Conservation (phyloP, 2,113 vertebrate species). For the Malurus cyaneus region DNA sequence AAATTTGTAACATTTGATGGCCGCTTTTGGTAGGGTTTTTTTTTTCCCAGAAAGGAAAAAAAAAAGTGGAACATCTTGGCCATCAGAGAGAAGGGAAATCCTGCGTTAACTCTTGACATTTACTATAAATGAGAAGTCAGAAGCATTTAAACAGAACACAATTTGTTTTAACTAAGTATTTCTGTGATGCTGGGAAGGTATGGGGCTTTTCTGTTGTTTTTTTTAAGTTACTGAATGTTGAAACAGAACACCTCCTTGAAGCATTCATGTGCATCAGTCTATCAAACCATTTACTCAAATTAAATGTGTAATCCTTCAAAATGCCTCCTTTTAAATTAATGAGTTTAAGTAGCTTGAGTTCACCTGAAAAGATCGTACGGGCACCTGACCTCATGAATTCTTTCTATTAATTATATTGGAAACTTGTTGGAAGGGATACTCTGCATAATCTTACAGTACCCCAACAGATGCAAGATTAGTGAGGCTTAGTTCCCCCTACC, state of each 20-base stretch:
- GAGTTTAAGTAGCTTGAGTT: conserved; percentile 85
- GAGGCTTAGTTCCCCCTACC: conserved; percentile 54
- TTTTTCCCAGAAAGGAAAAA: background rate
- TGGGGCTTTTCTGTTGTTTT: conserved; percentile 56
- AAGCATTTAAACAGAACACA: conserved; percentile 28
- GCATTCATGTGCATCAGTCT: conserved; percentile 85
- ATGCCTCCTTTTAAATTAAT: conserved; percentile 87
- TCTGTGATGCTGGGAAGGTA: background rate
- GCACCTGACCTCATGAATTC: conserved; percentile 79
- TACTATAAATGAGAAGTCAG: conserved; percentile 3
- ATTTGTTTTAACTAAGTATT: conserved; percentile 31
- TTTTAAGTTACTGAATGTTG: conserved; percentile 79
- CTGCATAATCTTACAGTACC: conserved; percentile 63
- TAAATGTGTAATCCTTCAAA: conserved; percentile 87
- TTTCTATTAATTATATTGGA: conserved; percentile 77
- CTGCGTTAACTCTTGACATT: conserved; percentile 6
- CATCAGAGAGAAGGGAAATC: background rate
- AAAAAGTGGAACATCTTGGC: background rate
- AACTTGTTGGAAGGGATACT: conserved; percentile 67
- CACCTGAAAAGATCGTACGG: conserved; percentile 80
- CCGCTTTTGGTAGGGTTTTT: background rate
- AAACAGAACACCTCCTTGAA: conserved; percentile 79
- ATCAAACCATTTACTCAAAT: conserved; percentile 87
- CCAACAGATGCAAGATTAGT: conserved; percentile 63
- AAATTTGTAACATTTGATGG: background rate